Evolutionary conservation across 1,140 invertebrate species (phyloP).

Genomic region (Drosophila miranda): DNA sequence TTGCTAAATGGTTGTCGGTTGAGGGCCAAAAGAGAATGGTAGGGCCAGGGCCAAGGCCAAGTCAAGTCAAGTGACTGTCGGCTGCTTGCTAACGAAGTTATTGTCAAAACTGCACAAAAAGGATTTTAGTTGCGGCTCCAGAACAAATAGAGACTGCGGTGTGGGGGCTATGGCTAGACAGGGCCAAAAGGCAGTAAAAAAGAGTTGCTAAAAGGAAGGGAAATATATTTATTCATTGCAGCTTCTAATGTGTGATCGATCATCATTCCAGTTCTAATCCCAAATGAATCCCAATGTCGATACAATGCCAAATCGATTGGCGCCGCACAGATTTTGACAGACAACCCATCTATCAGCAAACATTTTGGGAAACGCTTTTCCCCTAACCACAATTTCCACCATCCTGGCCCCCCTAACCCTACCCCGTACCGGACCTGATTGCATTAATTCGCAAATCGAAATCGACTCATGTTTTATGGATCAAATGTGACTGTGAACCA

Average conservation of each 20-base stretch:
- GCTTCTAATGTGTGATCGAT: conserved; percentile 4
- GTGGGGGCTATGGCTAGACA: not conserved
- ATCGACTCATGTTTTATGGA: conserved; percentile 74
- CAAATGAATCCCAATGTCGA: conserved; percentile 12
- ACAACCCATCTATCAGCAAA: conserved; percentile 25
- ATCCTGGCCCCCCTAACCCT: too few species aligned
- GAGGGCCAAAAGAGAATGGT: not conserved
- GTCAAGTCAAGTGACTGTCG: conserved; percentile 45
- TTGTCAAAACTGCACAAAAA: conserved; percentile 44
- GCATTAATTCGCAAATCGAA: conserved; percentile 46
- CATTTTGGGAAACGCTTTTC: conserved; percentile 21
- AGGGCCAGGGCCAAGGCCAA: conserved; percentile 6
- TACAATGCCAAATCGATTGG: conserved; percentile 26
- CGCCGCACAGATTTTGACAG: conserved; percentile 38
- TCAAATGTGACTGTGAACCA: conserved; percentile 55
- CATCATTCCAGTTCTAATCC: conserved; percentile 21
- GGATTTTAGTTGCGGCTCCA: conserved; percentile 20
- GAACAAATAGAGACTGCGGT: conserved; percentile 6
- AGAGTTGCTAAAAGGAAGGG: not conserved
- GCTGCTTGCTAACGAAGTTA: conserved; percentile 60
- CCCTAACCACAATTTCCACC: not conserved
- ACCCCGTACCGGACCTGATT: conserved; percentile 26
- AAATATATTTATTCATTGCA: conserved; percentile 2
- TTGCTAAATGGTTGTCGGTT: conserved; percentile 28
- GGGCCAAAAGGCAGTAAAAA: not conserved